phyloP scores from a whole-genome alignment of 2,888 invertebrate genomes.

The Amphipoea oculea region DNA sequence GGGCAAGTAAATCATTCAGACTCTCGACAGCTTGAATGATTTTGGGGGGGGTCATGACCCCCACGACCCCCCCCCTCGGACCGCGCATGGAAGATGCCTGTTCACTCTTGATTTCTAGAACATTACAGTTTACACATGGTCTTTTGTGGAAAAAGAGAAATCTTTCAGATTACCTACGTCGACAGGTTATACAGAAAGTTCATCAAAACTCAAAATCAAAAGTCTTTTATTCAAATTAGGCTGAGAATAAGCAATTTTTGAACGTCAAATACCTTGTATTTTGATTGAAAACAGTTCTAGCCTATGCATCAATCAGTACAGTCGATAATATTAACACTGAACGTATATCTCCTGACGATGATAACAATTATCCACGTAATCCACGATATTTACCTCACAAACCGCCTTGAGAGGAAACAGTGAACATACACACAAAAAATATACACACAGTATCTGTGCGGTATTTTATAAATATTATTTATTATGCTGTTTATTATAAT shows the following conservation, averaged over 20 bases:
- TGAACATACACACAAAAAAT: conserved; percentile 3
- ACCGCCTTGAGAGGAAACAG: conserved; percentile 29
- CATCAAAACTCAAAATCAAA: not conserved
- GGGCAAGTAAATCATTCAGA: too few relatives aligned
- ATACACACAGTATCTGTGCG: conserved; percentile 8
- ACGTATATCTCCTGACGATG: conserved; percentile 9
- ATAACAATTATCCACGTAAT: conserved; percentile 8
- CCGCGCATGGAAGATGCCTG: too few relatives aligned
- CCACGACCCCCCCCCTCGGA: too few relatives aligned
- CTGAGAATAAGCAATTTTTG: too few relatives aligned
- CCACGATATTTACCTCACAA: conserved; percentile 10
- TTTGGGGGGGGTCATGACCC: too few relatives aligned
- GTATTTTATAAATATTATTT: conserved; percentile 47
- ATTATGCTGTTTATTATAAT: conserved; percentile 57
- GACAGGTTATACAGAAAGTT: not conserved
- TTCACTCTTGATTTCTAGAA: not conserved
- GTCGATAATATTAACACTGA: conserved; percentile 22
- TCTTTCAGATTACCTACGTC: not conserved
- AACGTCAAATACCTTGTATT: not conserved
- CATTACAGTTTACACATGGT: not conserved
- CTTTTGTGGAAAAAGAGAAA: not conserved
- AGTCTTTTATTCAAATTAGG: too few relatives aligned
- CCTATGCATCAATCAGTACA: not conserved
- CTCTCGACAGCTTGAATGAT: too few relatives aligned
- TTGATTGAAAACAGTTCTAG: conserved; percentile 6